Evolutionary conservation across 2,113 vertebrate species (phyloP).

Genomic region (Mystacornis crossleyi): DNA sequence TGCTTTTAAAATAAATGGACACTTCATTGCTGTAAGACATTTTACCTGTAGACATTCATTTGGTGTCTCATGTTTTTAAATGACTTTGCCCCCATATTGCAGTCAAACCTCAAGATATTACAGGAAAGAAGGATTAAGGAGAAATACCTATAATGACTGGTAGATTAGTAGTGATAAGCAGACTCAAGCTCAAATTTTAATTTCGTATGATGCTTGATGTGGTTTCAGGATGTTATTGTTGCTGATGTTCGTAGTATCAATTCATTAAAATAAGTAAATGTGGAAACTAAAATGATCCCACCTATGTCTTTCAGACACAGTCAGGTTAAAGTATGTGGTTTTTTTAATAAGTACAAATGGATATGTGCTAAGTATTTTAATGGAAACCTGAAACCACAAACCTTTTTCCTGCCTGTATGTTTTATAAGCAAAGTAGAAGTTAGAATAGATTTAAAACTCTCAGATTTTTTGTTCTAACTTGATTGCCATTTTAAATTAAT

Average conservation of each 20-base stretch:
- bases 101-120: slow-evolving; percentile 34
- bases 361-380: slow-evolving; percentile 20
- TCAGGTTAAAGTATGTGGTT: slow-evolving; percentile 5
- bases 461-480: background rate
- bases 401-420: background rate
- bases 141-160: slow-evolving; percentile 40
- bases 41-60: slow-evolving; percentile 53
- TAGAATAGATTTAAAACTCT: background rate
- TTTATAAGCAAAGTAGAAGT: slow-evolving; percentile 1
- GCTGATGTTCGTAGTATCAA: background rate
- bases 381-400: slow-evolving; percentile 41
- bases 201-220: slow-evolving; percentile 14
- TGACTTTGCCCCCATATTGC: slow-evolving; percentile 1
- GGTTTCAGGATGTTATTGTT: slow-evolving; percentile 9
- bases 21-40: slow-evolving; percentile 57
- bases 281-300: slow-evolving; percentile 12
- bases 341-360: slow-evolving; percentile 48
- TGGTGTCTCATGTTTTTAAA: slow-evolving; percentile 36
- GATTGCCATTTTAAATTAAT: background rate
- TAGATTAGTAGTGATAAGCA: slow-evolving; percentile 20
- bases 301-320: slow-evolving; percentile 24
- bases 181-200: slow-evolving; percentile 21
- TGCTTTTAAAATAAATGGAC: slow-evolving; percentile 70
- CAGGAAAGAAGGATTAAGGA: slow-evolving; percentile 49
- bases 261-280: slow-evolving; percentile 61